These are phyloP conservation scores for Alfaro cultratus DNA, from an alignment of 2,797 vertebrate genomes.

Conservation along the genomic window DNA sequence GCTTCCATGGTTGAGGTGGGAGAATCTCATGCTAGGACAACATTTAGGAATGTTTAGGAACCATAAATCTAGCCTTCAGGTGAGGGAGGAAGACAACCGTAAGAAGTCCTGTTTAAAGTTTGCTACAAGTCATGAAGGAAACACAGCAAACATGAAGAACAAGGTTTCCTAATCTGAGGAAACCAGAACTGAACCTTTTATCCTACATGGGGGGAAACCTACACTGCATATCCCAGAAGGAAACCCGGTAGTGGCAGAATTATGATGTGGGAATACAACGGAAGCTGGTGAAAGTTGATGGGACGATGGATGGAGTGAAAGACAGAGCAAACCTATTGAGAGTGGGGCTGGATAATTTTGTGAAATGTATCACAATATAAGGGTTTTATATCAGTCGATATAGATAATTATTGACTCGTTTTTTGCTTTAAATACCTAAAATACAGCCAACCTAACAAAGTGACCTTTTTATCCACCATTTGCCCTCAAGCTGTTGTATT, in stretches of 20 bases:
- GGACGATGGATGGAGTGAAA: background rate
- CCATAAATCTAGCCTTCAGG: background rate
- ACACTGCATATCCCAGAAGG: background rate
- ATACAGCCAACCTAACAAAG: too few relatives aligned
- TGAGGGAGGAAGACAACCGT: background rate
- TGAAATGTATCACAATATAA: too few relatives aligned
- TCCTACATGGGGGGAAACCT: background rate
- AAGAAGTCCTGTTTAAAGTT: background rate
- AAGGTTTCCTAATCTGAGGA: background rate
- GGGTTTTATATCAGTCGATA: too few relatives aligned
- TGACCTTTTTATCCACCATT: too few relatives aligned
- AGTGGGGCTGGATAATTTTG: background rate
- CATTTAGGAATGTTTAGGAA: background rate
- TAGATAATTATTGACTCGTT: too few relatives aligned
- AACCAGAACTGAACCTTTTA: background rate
- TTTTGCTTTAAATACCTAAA: too few relatives aligned
- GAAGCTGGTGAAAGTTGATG: background rate
- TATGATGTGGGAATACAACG: background rate
- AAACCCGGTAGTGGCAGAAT: background rate
- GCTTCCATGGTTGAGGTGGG: background rate
- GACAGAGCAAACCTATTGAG: background rate
- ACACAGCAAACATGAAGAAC: background rate
- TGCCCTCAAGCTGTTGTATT: too few relatives aligned
- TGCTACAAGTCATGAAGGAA: background rate
- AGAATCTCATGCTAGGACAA: background rate